Conservation (phyloP, 2,113 vertebrate genomes). For the Bujurquina vittata region DNA sequence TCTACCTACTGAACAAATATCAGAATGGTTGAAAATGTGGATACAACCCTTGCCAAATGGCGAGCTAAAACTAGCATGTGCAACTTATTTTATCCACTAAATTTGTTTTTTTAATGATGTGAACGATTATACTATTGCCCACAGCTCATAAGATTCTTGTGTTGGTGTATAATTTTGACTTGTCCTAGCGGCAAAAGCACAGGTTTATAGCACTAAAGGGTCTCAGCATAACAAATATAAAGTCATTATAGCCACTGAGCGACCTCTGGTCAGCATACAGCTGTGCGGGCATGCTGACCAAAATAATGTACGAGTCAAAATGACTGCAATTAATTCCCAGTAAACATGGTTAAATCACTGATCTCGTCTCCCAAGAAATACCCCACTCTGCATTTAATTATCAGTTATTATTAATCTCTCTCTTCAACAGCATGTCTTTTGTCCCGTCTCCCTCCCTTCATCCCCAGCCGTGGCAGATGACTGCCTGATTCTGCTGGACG, state of each 20-base stretch:
- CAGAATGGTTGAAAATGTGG: background rate
- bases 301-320: too few species aligned
- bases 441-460: too few species aligned
- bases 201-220: background rate
- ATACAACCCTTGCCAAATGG: background rate
- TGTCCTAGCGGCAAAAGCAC: fast-evolving
- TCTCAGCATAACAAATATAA: background rate
- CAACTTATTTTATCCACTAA: background rate
- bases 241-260: background rate
- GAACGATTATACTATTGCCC: background rate
- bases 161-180: background rate
- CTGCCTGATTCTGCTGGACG: too few species aligned
- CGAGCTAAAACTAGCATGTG: fast-evolving
- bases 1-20: too few species aligned
- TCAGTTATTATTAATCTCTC: too few species aligned
- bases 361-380: too few species aligned
- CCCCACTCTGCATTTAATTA: too few species aligned
- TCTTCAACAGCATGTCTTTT: too few species aligned
- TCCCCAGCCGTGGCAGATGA: too few species aligned
- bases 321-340: too few species aligned
- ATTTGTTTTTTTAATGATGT: background rate
- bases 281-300: background rate
- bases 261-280: fast-evolving
- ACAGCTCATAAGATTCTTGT: background rate
- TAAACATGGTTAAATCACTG: too few species aligned